phyloP scores from a whole-genome alignment of 2,797 vertebrate species.

The Gallirallus australis region DNA sequence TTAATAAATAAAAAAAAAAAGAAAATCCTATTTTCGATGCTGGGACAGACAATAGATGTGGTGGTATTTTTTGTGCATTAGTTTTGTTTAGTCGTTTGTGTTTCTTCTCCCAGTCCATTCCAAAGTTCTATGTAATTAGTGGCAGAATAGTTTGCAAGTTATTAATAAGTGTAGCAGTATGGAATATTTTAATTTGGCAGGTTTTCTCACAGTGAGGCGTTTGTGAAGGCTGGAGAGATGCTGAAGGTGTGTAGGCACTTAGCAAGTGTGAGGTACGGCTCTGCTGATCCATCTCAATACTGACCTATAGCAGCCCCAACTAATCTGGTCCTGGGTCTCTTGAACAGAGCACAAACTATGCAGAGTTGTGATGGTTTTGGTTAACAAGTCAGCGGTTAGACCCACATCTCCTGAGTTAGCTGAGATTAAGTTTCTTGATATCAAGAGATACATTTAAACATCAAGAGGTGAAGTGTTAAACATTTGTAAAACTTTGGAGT shows the following conservation, averaged over 20 bases:
- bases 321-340: not conserved
- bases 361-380: not conserved
- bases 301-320: not conserved
- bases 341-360: not conserved
- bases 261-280: not conserved
- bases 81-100: not conserved
- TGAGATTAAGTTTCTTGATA: not conserved
- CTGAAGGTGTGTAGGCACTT: accelerated
- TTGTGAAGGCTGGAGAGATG: not conserved
- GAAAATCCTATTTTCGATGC: not conserved
- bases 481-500: not conserved
- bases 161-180: not conserved
- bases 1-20: not conserved
- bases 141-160: not conserved
- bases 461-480: not conserved
- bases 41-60: not conserved
- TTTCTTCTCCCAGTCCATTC: not conserved
- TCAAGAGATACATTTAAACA: not conserved
- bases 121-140: not conserved
- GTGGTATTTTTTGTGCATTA: not conserved
- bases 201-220: not conserved
- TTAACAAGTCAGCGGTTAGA: not conserved
- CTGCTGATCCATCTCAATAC: not conserved
- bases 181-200: not conserved
- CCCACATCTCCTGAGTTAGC: not conserved